Base-by-base conservation (phyloP, 2,797 vertebrate genomes). In the Eptatretus atami region DNA sequence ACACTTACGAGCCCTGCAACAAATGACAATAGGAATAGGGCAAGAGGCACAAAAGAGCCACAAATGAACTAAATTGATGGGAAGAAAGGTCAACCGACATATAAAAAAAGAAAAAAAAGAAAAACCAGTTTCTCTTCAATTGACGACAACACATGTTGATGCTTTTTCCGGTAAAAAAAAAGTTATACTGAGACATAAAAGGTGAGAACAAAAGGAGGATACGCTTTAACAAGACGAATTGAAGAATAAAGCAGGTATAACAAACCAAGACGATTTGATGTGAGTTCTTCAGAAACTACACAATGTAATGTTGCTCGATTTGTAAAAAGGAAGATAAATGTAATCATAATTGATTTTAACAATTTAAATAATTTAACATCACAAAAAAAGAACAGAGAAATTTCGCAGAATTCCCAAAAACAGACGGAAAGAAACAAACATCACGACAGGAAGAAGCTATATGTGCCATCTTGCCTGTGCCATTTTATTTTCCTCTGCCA, bases 1-100 rank as follows among this genome's bases (percentile, higher is more conserved):
- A 88, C 82, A 0, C 85, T 86, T 72, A 90, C 81, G 65, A 83
- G 84, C 13, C 77, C 76, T 77, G 65, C 11, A 19, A 54, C 10
- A 64, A 60, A 15, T 60, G 10, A 60, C 15, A 60, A 60, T 60
- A 10, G 24, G 15, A n/a, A 60, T n/a, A 60, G 55, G 15, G 24
- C 24, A 24, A 15, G 15, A 60, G 24, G 52, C 11, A n/a, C 15
- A 52, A 52, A 12, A 64, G 9, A 65, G 31, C 3, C 2, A 52
- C 54, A 63, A n/a, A 66, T 64, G 2, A 4, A 25, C 52, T 60
- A 54, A 53, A 54, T 53, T 19, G 67, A 53, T 65, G 66, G 57
- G 12, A 65, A 57, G 53, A 12, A 53, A 14, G 25, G 19, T 53
- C 24, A 12, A 13, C 31, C 1, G 2, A 15, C 25, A 52, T 15